Evolutionary conservation across 2,797 vertebrate genomes (phyloP).

Genomic region (Myotis planiceps): DNA sequence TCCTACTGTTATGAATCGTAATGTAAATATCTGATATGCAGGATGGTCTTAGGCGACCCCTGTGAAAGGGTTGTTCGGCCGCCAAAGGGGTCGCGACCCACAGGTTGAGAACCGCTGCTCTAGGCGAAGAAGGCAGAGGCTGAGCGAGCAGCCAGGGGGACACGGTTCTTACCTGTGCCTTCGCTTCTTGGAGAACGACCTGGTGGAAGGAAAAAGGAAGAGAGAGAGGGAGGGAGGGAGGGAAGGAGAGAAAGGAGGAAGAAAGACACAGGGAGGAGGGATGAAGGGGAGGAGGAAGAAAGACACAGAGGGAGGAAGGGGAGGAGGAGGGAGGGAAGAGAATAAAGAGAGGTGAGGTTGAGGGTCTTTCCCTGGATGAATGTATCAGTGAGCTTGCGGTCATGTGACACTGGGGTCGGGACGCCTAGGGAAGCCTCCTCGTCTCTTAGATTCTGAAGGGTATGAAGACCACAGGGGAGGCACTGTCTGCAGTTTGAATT

Average conservation of each 20-base stretch:
- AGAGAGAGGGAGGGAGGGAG: too few relatives aligned
- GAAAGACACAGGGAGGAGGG: too few relatives aligned
- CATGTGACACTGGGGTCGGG: rapidly evolving
- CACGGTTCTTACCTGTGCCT: conserved; percentile 92
- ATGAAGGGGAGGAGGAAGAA: background rate
- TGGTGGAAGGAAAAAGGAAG: conserved; percentile 76
- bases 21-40: too few relatives aligned
- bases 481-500: background rate
- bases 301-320: too few relatives aligned
- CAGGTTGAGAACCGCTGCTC: background rate
- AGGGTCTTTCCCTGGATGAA: background rate
- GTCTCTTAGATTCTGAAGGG: background rate
- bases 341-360: conserved; percentile 1
- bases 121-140: background rate
- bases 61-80: too few relatives aligned
- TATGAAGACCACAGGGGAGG: rapidly evolving
- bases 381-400: background rate
- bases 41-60: too few relatives aligned
- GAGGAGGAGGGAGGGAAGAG: background rate
- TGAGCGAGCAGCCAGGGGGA: background rate
- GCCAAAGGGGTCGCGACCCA: too few relatives aligned
- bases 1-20: too few relatives aligned
- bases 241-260: background rate
- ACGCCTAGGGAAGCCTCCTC: background rate
- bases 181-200: conserved; percentile 95